Conservation (phyloP, 2,888 invertebrate species). For the Harpalus rufipes region DNA sequence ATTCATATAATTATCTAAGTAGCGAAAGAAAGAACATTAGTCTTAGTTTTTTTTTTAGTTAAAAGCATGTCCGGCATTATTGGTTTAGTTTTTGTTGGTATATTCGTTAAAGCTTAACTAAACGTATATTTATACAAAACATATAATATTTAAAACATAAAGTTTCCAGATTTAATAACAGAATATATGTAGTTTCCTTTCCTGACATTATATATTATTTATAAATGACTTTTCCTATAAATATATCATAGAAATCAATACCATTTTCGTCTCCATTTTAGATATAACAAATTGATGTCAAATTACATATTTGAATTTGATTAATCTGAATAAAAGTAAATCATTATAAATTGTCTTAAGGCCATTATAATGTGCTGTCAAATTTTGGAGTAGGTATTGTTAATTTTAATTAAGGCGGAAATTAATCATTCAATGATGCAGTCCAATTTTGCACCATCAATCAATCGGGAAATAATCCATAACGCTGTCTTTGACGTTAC, state of each 20-base stretch:
- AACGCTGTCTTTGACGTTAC: slow-evolving; percentile 15
- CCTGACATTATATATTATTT: not conserved
- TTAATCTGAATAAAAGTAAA: slow-evolving; percentile 23
- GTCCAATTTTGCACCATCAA: slow-evolving; percentile 13
- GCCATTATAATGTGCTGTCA: slow-evolving; percentile 19
- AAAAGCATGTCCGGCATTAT: not conserved
- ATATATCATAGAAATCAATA: slow-evolving; percentile 24
- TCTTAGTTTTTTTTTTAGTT: not conserved
- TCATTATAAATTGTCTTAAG: slow-evolving; percentile 24
- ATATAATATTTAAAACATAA: too few species aligned
- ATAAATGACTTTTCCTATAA: not conserved
- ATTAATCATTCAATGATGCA: slow-evolving; percentile 38
- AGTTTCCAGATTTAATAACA: too few species aligned
- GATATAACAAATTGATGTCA: slow-evolving; percentile 7
- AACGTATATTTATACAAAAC: not conserved
- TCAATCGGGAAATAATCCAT: slow-evolving; percentile 21
- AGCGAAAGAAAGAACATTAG: not conserved
- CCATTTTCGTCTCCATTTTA: not conserved
- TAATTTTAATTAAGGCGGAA: slow-evolving; percentile 21
- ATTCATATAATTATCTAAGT: not conserved
- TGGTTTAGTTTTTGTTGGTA: not conserved
- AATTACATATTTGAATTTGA: slow-evolving; percentile 18
- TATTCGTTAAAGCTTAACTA: not conserved
- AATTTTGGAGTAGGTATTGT: slow-evolving; percentile 19
- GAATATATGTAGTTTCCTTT: too few species aligned